Conservation (phyloP, 2,797 vertebrate genomes). For the Pithecia hirsuta region DNA sequence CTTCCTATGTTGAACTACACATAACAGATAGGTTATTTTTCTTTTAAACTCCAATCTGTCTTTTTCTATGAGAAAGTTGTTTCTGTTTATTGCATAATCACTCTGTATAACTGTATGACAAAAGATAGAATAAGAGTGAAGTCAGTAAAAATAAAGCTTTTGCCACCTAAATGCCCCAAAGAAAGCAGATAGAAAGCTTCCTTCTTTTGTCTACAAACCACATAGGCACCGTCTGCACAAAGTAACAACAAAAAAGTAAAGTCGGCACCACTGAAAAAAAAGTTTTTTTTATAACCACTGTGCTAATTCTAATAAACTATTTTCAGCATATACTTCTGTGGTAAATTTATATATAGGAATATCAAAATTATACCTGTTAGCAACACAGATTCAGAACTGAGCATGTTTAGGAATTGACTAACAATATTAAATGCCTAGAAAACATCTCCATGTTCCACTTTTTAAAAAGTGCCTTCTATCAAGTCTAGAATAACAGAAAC, state of each 20-base stretch:
- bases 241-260: background rate
- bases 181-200: background rate
- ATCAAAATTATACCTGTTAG: background rate
- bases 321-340: background rate
- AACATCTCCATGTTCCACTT: background rate
- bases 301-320: background rate
- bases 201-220: background rate
- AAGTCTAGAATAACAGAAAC: background rate
- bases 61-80: background rate
- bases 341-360: background rate
- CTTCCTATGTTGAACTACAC: background rate
- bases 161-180: background rate
- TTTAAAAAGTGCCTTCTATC: background rate
- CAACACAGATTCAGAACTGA: background rate
- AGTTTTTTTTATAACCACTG: accelerated
- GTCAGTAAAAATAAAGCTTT: background rate
- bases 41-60: background rate
- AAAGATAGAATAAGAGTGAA: background rate
- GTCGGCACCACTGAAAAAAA: background rate
- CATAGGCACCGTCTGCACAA: background rate
- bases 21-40: background rate
- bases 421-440: background rate
- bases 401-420: background rate
- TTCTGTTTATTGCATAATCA: background rate
- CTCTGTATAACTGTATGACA: background rate